These are phyloP conservation scores for Hirudinaria manillensis DNA, from an alignment of 2,888 invertebrate species.

Conservation along the genomic window DNA sequence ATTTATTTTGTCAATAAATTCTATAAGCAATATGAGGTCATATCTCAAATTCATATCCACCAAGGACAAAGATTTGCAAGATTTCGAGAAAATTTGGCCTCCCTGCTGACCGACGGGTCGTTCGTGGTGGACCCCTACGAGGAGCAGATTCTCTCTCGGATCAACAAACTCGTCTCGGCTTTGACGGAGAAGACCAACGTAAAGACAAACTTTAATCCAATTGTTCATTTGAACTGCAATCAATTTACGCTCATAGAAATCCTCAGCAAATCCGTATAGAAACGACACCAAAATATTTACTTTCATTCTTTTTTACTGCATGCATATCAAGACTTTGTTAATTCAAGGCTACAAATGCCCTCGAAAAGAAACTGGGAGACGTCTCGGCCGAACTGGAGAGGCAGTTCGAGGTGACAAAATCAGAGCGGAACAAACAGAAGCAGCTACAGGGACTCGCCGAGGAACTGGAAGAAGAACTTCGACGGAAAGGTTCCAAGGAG, in stretches of 20 bases:
- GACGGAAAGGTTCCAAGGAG: conserved; percentile 63
- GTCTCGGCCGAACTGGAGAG: conserved; percentile 69
- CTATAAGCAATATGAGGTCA: too few relatives aligned
- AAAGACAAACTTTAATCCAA: neutral
- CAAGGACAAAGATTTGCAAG: conserved; percentile 37
- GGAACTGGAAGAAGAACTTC: conserved; percentile 68
- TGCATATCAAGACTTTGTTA: neutral
- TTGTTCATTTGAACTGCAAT: too few relatives aligned
- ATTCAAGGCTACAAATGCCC: conserved; percentile 34
- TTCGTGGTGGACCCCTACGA: conserved; percentile 44
- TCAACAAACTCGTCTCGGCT: conserved; percentile 37
- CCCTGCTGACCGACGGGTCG: conserved; percentile 44
- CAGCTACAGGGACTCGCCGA: conserved; percentile 71
- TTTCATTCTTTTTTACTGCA: neutral
- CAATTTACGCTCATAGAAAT: too few relatives aligned
- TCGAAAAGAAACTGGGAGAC: conserved; percentile 68
- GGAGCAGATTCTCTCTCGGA: conserved; percentile 46
- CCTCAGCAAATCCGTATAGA: too few relatives aligned
- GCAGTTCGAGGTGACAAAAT: conserved; percentile 65
- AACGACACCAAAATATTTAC: neutral
- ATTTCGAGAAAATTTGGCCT: conserved; percentile 49
- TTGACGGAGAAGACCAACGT: neutral
- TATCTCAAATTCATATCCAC: too few relatives aligned
- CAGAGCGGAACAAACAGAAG: conserved; percentile 63
- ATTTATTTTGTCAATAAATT: too few relatives aligned